Base-by-base conservation (phyloP, 53 echinoderm and acorn worm genomes). In the Pentamera pediparva region DNA sequence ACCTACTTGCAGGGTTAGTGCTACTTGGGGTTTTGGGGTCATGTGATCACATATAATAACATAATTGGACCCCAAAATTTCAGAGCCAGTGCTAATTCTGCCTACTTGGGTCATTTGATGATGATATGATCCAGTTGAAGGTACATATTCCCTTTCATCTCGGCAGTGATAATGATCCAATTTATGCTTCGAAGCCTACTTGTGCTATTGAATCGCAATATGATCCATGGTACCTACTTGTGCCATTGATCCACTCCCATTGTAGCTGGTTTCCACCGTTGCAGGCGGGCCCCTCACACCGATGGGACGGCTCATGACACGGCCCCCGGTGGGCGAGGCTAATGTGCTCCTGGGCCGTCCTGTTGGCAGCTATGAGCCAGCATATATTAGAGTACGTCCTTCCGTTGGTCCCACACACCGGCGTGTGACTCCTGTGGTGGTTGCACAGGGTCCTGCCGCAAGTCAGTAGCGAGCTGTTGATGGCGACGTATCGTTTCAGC, bases 251-350 rank as follows among this genome's bases (percentile, higher is more conserved):
- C 40, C 49, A 53, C 17, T 28, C 37, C 59, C 51, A 62, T 4
- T 32, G 41, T 25, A 61, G 43, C 22, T 20, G 62, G 18, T 37
- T 33, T 64, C 35, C 78, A 4, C 3, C 35, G 52, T 29, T 62
- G 2, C 62, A 51, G 40, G 37, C 64, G 11, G 61, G 52, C 26
- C 30, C 78, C 10, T 13, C 41, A 40, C 62, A 77, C 12, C n/a
- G 15, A 8, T 19, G 32, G 0, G n/a, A 11, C 33, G 35, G 48
- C 50, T 32, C 39, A 40, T 72, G n/a, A 40, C 83, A 83, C 9
- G 83, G 58, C 55, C 83, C 83, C 22, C 39, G 32, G 37, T 83
- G 60, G 59, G 76, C 77, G 47, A 83, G 37, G 25, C 37, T 30
- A 4, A 83, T 60, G 29, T 49, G 52, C 19, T 53, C 32, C 9